Base-by-base conservation (phyloP, 2,113 vertebrate species). In the Pygoscelis adeliae region DNA sequence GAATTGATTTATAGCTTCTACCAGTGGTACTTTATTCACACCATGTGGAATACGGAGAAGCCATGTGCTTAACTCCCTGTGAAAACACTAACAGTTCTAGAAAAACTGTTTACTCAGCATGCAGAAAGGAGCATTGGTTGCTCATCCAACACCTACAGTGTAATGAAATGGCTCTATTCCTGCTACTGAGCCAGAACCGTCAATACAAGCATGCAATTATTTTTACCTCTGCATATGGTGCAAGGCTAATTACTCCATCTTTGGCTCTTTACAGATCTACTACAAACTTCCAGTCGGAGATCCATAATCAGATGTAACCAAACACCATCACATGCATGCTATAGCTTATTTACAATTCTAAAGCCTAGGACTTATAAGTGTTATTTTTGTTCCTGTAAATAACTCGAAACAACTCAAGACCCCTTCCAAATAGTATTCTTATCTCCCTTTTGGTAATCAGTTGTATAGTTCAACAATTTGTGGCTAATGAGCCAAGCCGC, bases 321-420 rank as follows among this genome's bases (percentile, higher is more conserved):
- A 11, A 22, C 53, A 46, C 4, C 13, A 53, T 11, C 34, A 34
- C 0, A 1, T 7, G 17, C 7, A 5, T 19, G 5, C 15, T 55
- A 11, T 4, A 11, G 18, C 16, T 55, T 53, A 38, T 49, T 74
- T 42, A 65, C 49, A 49, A 5, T 17, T 61, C 40, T 53, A 73
- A 92, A 62, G 10, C 19, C 15, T 34, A 32, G 23, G 15, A 69
- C 40, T 67, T 82, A 1, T 29, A 52, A 56, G 11, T 21, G 29
- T 38, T 46, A 9, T 6, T 85, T 21, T 56, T 62, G n/a, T 6
- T 83, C 30, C 65, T 52, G 23, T 11, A 69, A 69, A 30, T 17
- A 52, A n/a, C 23, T 50, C 4, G 0, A 50, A 52, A 47, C 9
- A 65, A 22, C 44, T 76, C 9, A 11, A n/a, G 36, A 30, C 17